Evolutionary conservation across 2,888 invertebrate genomes (phyloP).

Genomic region (Conops quadrifasciatus): DNA sequence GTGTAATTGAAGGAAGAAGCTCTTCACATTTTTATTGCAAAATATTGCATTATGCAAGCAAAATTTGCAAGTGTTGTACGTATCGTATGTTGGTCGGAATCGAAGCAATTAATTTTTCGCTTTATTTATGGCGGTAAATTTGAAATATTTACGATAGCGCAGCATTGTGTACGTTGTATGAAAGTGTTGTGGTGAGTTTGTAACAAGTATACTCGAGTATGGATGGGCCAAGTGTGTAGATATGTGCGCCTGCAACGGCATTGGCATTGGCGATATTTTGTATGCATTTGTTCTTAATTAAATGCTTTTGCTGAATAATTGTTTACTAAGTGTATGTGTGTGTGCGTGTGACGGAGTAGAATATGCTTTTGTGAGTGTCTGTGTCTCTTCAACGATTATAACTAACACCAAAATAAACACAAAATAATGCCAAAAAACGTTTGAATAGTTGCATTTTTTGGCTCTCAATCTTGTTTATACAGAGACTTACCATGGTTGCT

Average conservation of each 20-base stretch:
- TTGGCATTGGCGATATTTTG: neutral
- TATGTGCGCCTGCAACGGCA: neutral
- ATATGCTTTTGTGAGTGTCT: too few relatives aligned
- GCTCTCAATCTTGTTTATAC: constrained; percentile 15
- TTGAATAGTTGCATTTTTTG: constrained; percentile 7
- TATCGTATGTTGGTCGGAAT: neutral
- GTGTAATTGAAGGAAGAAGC: too few relatives aligned
- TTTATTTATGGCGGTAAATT: constrained; percentile 21
- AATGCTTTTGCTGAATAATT: too few relatives aligned
- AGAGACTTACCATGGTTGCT: too few relatives aligned
- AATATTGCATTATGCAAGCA: too few relatives aligned
- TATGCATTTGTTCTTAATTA: too few relatives aligned
- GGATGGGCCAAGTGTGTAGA: too few relatives aligned
- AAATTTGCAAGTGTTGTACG: neutral
- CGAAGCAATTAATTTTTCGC: constrained; percentile 23
- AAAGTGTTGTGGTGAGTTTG: neutral
- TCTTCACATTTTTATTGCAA: too few relatives aligned
- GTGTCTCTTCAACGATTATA: neutral
- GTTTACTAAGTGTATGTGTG: too few relatives aligned
- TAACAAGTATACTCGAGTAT: too few relatives aligned
- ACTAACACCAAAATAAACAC: constrained; percentile 20
- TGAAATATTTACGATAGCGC: constrained; percentile 16
- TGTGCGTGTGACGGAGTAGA: neutral
- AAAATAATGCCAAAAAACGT: constrained; percentile 8
- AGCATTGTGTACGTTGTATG: constrained; percentile 5